Conservation (phyloP, 1,140 invertebrate species). For the Maconellicoccus hirsutus region DNA sequence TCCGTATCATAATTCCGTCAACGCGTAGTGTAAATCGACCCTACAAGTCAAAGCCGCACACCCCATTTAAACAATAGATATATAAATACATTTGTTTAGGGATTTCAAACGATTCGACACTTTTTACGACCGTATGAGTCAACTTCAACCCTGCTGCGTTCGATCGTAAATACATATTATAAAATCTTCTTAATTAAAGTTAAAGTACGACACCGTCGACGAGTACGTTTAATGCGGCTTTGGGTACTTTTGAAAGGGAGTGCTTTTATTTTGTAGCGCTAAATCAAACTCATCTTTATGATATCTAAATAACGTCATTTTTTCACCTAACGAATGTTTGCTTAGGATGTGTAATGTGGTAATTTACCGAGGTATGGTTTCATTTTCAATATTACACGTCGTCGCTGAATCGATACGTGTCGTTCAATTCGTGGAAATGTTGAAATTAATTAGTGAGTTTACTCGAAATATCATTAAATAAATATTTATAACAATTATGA, state of each 20-base stretch:
- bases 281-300: no score
- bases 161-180: slow-evolving; percentile 1
- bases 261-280: no score
- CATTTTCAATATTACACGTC: no score
- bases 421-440: no score
- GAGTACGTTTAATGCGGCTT: not conserved
- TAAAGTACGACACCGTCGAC: not conserved
- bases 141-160: not conserved
- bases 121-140: slow-evolving; percentile 18
- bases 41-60: not conserved
- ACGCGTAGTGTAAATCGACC: not conserved
- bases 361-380: no score
- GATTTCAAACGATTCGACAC: slow-evolving; percentile 12
- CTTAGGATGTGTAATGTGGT: no score
- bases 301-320: no score
- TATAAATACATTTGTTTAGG: slow-evolving; percentile 16
- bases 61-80: not conserved
- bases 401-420: no score
- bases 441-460: no score
- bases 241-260: not conserved
- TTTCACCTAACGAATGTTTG: no score
- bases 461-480: no score
- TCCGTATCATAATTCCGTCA: not conserved
- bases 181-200: slow-evolving; percentile 10
- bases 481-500: no score